Conservation (phyloP, 2,888 invertebrate genomes). For the Periphyllus acericola region DNA sequence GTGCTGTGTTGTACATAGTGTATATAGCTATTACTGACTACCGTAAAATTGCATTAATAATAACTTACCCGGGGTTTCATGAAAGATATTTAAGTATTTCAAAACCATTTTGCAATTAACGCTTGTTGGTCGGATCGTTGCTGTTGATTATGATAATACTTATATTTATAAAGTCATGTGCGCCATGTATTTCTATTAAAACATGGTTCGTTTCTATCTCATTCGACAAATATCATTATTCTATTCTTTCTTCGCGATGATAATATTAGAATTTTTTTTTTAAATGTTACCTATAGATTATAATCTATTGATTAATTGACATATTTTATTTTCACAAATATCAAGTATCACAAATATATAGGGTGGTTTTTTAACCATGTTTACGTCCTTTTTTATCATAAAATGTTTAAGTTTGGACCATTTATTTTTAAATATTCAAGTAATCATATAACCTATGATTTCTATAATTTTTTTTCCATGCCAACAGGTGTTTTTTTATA, state of each 20-base stretch:
- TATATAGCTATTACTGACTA: not conserved
- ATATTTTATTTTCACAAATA: no score
- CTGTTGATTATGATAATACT: not conserved
- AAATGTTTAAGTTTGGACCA: no score
- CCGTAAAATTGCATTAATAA: not conserved
- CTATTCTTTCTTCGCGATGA: not conserved
- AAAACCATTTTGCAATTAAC: not conserved
- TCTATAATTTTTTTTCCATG: no score
- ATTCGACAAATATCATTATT: not conserved
- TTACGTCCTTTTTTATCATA: no score
- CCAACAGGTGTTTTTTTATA: no score
- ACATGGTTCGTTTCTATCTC: not conserved
- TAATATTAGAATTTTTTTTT: no score
- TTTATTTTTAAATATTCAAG: no score
- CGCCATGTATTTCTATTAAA: no score
- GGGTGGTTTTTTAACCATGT: no score
- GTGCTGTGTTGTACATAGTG: not conserved
- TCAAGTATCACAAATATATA: no score
- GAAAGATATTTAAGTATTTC: not conserved
- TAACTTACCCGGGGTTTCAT: no score
- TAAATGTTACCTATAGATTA: not conserved
- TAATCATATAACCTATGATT: no score
- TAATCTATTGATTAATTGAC: not conserved
- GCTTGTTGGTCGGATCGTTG: not conserved
- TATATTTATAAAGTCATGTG: not conserved